Conservation (phyloP, 2,797 vertebrate species). For the Pithecia hirsuta region DNA sequence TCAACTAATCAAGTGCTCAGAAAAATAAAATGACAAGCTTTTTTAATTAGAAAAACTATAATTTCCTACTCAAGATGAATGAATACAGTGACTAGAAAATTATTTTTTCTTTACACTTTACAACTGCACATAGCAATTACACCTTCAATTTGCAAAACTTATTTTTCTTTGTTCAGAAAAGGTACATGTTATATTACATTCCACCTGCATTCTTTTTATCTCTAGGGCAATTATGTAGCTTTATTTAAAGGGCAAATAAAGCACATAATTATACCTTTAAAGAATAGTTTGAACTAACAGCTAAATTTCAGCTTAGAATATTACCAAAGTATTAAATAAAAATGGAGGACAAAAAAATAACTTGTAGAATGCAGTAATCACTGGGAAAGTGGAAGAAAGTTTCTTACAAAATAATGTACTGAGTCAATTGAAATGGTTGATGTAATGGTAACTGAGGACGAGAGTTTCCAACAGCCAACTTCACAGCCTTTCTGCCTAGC, state of each 20-base stretch:
- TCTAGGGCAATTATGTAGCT: constrained; percentile 71
- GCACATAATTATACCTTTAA: constrained; percentile 77
- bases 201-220: constrained; percentile 60
- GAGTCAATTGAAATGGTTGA: constrained; percentile 69
- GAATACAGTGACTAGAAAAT: constrained; percentile 67
- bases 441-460: constrained; percentile 38
- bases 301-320: constrained; percentile 64
- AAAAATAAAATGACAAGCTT: constrained; percentile 66
- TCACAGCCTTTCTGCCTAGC: constrained; percentile 37
- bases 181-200: constrained; percentile 70
- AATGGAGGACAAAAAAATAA: constrained; percentile 62
- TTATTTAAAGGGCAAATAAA: constrained; percentile 74
- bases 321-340: constrained; percentile 61
- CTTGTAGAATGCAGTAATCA: constrained; percentile 47
- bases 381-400: background rate
- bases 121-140: constrained; percentile 71
- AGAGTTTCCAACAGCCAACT: constrained; percentile 57
- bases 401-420: constrained; percentile 57
- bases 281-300: constrained; percentile 69
- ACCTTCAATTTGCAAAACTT: constrained; percentile 74
- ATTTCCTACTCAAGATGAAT: constrained; percentile 78
- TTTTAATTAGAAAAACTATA: constrained; percentile 70
- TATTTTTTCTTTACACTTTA: constrained; percentile 58
- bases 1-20: constrained; percentile 53
- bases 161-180: constrained; percentile 70